Conservation (phyloP, 2,797 vertebrate genomes). For the Aplochiton taeniatus region DNA sequence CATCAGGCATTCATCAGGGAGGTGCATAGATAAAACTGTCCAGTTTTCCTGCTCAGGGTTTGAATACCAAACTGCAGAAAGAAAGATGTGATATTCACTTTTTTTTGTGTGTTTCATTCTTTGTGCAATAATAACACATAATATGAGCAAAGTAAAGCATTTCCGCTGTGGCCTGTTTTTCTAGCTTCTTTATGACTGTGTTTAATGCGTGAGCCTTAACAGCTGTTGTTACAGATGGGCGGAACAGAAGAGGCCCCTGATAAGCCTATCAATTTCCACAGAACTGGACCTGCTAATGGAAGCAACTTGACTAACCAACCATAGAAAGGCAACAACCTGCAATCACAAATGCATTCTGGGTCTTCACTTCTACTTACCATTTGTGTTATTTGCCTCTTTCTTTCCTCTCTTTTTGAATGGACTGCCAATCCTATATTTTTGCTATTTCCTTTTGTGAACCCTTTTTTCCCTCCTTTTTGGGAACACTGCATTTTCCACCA, state of each 20-base stretch:
- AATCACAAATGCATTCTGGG: too few relatives aligned
- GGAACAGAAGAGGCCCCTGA: slow-evolving; percentile 43
- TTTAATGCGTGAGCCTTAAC: slow-evolving; percentile 44
- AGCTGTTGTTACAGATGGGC: slow-evolving; percentile 68
- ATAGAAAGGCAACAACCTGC: slow-evolving; percentile 10
- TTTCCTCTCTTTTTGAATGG: not conserved
- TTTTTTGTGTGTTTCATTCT: too few relatives aligned
- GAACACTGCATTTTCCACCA: not conserved
- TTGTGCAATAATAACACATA: too few relatives aligned
- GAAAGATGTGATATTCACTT: too few relatives aligned
- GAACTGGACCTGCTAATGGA: slow-evolving; percentile 51
- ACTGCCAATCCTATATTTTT: slow-evolving; percentile 7
- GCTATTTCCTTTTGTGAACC: not conserved
- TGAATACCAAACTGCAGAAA: too few relatives aligned
- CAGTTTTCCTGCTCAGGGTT: too few relatives aligned
- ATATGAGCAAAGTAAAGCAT: too few relatives aligned
- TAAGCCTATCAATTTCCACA: slow-evolving; percentile 48
- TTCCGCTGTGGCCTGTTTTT: not conserved
- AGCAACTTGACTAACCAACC: slow-evolving; percentile 41
- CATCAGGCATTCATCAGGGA: too few relatives aligned
- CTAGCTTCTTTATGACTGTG: slow-evolving; percentile 15
- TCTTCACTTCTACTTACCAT: too few relatives aligned
- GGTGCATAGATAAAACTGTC: too few relatives aligned
- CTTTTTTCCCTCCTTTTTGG: slow-evolving; percentile 14
- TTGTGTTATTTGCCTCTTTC: slow-evolving; percentile 19